These are phyloP conservation scores for Plutella xylostella DNA, from an alignment of 2,888 invertebrate species.

Conservation along the genomic window DNA sequence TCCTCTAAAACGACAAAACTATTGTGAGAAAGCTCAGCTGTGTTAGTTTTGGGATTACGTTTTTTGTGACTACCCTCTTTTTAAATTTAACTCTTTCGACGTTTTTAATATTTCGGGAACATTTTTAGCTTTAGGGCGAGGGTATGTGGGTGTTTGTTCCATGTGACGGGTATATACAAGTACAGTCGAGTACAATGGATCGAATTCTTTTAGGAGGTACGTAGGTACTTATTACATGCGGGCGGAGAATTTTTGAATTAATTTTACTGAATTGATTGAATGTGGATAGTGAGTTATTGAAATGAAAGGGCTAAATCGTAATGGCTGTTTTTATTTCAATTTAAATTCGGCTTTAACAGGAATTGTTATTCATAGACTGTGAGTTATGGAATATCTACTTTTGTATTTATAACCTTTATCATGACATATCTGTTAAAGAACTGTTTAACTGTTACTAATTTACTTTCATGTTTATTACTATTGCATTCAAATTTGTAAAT, in stretches of 20 bases:
- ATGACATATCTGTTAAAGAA: too few relatives aligned
- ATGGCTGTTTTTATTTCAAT: conserved; percentile 15
- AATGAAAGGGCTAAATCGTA: conserved; percentile 34
- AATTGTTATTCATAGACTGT: too few relatives aligned
- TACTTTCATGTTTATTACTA: too few relatives aligned
- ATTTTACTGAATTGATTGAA: conserved; percentile 24
- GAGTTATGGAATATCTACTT: too few relatives aligned
- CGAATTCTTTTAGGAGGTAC: neutral
- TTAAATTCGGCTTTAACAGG: too few relatives aligned
- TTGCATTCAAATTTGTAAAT: too few relatives aligned
- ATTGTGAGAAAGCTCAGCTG: conserved; percentile 53
- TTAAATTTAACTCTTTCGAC: conserved; percentile 69
- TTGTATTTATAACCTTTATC: too few relatives aligned
- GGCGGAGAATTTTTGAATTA: conserved; percentile 29
- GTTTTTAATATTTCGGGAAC: conserved; percentile 67
- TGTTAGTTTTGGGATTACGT: conserved; percentile 60
- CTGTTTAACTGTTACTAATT: too few relatives aligned
- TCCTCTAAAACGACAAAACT: conserved; percentile 7
- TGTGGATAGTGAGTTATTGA: conserved; percentile 26
- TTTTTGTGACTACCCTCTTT: conserved; percentile 48
- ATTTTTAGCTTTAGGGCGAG: conserved; percentile 56
- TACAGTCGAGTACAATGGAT: conserved; percentile 30
- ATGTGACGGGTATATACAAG: neutral
- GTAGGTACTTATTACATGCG: conserved; percentile 24
- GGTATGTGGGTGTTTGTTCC: conserved; percentile 42